These are phyloP conservation scores for Plotosus lineatus DNA, from an alignment of 2,113 vertebrate genomes.

Conservation along the genomic window DNA sequence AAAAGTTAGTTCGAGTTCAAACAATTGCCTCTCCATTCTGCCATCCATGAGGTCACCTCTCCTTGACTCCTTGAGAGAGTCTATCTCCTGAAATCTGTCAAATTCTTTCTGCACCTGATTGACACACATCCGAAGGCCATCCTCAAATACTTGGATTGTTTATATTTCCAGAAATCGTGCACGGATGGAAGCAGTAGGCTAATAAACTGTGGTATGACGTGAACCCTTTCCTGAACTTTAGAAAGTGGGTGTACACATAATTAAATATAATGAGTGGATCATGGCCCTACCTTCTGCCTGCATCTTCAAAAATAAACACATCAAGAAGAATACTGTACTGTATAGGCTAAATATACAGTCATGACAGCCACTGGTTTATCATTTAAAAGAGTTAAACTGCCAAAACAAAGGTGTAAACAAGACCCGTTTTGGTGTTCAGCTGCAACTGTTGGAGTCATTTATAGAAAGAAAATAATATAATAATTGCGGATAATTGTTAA, in stretches of 20 bases:
- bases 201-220: slow-evolving; percentile 4
- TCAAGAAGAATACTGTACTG: too few species aligned
- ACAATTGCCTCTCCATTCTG: slow-evolving; percentile 30
- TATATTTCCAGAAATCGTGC: slow-evolving; percentile 44
- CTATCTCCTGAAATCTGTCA: slow-evolving; percentile 47
- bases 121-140: slow-evolving; percentile 36
- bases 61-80: slow-evolving; percentile 13
- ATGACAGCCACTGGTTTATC: too few species aligned
- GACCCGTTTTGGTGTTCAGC: neutral
- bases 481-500: neutral
- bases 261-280: neutral
- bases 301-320: neutral
- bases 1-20: slow-evolving; percentile 44
- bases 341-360: too few species aligned
- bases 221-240: neutral
- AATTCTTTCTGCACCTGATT: slow-evolving; percentile 50
- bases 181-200: slow-evolving; percentile 26
- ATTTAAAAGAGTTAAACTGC: neutral
- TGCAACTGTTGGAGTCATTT: neutral
- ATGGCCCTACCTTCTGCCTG: neutral
- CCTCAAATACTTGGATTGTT: neutral
- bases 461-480: neutral
- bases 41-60: slow-evolving; percentile 38
- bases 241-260: neutral
- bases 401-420: neutral